Base-by-base conservation (phyloP, 2,797 vertebrate species). In the Mus caroli region DNA sequence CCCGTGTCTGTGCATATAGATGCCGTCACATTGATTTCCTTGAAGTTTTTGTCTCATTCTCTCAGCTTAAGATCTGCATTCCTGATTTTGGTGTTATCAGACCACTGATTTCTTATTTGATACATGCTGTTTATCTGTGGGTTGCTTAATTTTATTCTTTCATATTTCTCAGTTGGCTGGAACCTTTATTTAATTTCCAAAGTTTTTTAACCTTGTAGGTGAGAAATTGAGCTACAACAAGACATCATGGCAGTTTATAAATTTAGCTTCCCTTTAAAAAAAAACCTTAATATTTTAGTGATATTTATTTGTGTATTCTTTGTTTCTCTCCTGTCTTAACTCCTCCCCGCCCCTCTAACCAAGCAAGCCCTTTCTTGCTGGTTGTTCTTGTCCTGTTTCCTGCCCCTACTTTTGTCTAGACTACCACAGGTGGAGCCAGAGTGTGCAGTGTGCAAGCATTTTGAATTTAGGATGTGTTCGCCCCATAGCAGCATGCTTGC, bases 381-480 rank as follows among this genome's bases (percentile, higher is more conserved):
- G 54, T 85, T 94, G 86, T 80, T 89, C 60, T 31, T 90, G 6
- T 87, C 85, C 88, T 94, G 37, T 71, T 95, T 98, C 97, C 91
- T 86, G 56, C 80, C 97, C 95, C 90, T 82, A 56, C 67, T 58
- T 91, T 19, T 96, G 94, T 96, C 97, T 97, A 80, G 89, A 92
- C 90, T 85, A 46, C 15, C 10, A 50, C 28, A 92, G 84, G 83
- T 26, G 1, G 26, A 88, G 76, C 87, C 52, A 34, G 1, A 31
- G 58, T 73, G 80, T 58, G 60, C 69, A 92, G 86, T 43, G 43
- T 43, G 43, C 43, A 43, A 43, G 85, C 94, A 46, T 87, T 97
- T 97, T 37, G 83, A 91, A 91, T 93, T 94, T 80, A 89, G 95
- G 31, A 96, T 71, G 69, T 95, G 50, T 96, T 97, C 85, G 24